Evolutionary conservation across 2,797 vertebrate genomes (phyloP).

Genomic region (Syndactyla subalaris): DNA sequence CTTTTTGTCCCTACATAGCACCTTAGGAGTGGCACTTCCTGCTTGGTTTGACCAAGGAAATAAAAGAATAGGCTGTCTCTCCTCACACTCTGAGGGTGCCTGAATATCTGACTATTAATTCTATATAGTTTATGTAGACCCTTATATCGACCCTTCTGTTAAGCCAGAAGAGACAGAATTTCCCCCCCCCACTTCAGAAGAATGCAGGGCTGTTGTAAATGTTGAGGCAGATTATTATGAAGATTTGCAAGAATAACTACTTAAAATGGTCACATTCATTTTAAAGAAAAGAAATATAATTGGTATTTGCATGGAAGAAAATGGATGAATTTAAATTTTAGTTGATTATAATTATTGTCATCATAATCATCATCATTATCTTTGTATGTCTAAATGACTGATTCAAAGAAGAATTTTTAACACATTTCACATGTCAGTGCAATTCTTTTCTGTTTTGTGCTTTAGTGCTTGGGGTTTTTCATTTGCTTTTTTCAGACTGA

Average conservation of each 20-base stretch:
- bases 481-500: slow-evolving; percentile 67
- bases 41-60: neutral
- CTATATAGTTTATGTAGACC: neutral
- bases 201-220: slow-evolving; percentile 17
- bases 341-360: slow-evolving; percentile 74
- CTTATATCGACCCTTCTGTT: neutral
- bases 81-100: neutral
- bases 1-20: neutral
- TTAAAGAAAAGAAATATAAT: slow-evolving; percentile 71
- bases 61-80: neutral
- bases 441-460: slow-evolving; percentile 61
- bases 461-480: slow-evolving; percentile 47
- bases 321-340: slow-evolving; percentile 72
- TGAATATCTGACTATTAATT: neutral
- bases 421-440: slow-evolving; percentile 65
- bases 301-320: slow-evolving; percentile 71
- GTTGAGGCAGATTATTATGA: slow-evolving; percentile 57
- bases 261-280: slow-evolving; percentile 60
- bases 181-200: neutral
- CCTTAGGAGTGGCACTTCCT: neutral
- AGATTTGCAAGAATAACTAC: slow-evolving; percentile 53
- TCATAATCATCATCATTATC: slow-evolving; percentile 74
- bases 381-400: slow-evolving; percentile 70
- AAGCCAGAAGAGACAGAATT: neutral
- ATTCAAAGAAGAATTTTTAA: slow-evolving; percentile 67